Evolutionary conservation across 2,888 invertebrate species (phyloP).

Genomic region (Polyommatus iphigenia): DNA sequence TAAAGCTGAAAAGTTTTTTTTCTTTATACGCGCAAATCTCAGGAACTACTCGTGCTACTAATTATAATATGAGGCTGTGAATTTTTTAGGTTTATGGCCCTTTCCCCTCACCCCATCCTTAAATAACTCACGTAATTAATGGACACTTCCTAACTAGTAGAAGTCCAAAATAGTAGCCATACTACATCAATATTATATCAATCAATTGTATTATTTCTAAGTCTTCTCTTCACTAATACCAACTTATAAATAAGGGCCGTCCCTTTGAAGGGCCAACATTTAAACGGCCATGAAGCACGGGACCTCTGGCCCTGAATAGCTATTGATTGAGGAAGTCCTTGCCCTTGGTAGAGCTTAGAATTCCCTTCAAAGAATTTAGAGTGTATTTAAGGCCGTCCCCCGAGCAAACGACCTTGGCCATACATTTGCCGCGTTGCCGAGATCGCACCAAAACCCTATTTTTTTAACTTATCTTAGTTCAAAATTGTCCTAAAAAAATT

Average conservation of each 20-base stretch:
- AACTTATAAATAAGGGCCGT: neutral
- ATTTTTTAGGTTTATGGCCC: too few species aligned
- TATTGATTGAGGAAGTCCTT: neutral
- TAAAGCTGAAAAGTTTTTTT: too few species aligned
- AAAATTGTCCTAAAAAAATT: too few species aligned
- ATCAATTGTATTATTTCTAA: neutral
- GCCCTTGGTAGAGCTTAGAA: neutral
- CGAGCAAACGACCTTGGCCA: too few species aligned
- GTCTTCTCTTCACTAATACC: neutral
- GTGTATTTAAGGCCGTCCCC: too few species aligned
- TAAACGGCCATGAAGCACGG: conserved; percentile 4
- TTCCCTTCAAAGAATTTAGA: neutral
- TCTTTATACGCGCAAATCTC: too few species aligned
- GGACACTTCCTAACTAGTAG: neutral
- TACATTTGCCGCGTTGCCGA: too few species aligned
- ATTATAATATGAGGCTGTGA: too few species aligned
- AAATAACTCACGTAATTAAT: neutral
- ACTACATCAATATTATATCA: too few species aligned
- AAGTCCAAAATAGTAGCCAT: neutral
- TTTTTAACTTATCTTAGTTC: too few species aligned
- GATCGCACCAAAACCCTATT: too few species aligned
- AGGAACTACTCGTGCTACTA: too few species aligned
- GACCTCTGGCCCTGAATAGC: neutral
- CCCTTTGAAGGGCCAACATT: neutral
- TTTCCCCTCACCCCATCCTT: neutral